A percentile compares a stretch with the other conserved stretches of the same genome.
Evolutionary conservation across 2,797 vertebrate genomes (phyloP).

Genomic region (Parotocinclus haroldoi): DNA sequence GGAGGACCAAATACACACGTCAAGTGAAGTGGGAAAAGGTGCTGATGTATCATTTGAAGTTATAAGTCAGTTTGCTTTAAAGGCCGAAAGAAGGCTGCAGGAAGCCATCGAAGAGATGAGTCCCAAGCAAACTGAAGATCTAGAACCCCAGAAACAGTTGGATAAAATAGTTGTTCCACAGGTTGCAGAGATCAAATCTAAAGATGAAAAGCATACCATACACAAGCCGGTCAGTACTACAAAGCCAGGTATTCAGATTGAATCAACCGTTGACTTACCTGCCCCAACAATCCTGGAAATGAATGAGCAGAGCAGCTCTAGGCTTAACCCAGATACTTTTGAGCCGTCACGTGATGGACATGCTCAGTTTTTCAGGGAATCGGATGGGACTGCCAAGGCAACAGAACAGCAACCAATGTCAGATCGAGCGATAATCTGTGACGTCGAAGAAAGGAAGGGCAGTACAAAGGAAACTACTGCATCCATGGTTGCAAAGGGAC

Average conservation of each 20-base stretch:
- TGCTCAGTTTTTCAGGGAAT: background rate
- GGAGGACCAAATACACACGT: constrained; percentile 34
- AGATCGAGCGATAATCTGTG: constrained; percentile 4
- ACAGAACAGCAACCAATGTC: constrained; percentile 1
- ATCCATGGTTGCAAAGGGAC: background rate
- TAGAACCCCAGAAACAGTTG: constrained; percentile 14
- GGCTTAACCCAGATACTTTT: background rate
- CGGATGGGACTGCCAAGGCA: background rate
- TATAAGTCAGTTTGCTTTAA: constrained; percentile 61
- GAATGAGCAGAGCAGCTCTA: background rate
- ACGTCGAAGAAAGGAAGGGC: constrained; percentile 7
- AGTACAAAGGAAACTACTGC: background rate
- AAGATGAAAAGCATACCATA: constrained; percentile 15
- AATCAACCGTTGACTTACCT: constrained; percentile 12
- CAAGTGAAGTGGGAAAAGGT: constrained; percentile 26
- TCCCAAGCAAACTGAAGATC: constrained; percentile 38
- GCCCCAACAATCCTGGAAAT: background rate
- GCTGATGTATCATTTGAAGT: constrained; percentile 61
- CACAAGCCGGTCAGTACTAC: background rate
- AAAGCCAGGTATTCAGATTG: constrained; percentile 6
- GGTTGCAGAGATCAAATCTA: constrained; percentile 13
- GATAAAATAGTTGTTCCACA: constrained; percentile 15
- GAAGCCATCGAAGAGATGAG: constrained; percentile 58
- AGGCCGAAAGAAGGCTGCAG: constrained; percentile 68
- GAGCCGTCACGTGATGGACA: background rate